Evolutionary conservation across 2,113 vertebrate species (phyloP), one percentile per base, ranked within the genome.

Genomic region (Piaya cayana): DNA sequence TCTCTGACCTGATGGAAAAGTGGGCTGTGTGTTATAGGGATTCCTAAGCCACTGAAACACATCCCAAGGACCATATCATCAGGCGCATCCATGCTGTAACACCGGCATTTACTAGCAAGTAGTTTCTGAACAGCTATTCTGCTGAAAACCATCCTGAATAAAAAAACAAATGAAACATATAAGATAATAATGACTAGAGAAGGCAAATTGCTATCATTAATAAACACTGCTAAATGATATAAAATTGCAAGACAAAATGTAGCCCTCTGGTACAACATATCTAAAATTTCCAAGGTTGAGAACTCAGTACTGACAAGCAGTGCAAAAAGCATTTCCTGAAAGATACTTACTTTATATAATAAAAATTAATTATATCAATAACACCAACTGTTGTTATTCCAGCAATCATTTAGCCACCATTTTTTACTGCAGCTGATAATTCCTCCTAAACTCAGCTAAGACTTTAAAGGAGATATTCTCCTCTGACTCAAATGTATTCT

Each of bases 11-110:
- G 99, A 95, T 99, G 99, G 95, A 99, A 99, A 62, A 99, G 99
- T 2, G 99, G 98, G 71, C 99, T 99, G 94, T 99, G 99, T 11
- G 98, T 99, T 95, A 99, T 97, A 2, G 99, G 98, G 58, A 99
- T 95, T 34, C 98, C 98, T n/a, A 99, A 96, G n/a, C 99, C 98
- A 49, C 98, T 99, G 96, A 99, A 98, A 93, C 99, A 99, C 99
- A 99, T 99, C 26, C 99, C 99, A 95, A 99, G 98, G 82, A 99
- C 99, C 99, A 99, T 99, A 94, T 99, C 99, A 64, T 99, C 99
- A 0, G 99, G 99, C 0, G 99, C 99, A 2, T 99, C 99, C 42
- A 98, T 98, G 96, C 99, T 99, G 97, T 99, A 99, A 94, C 99
- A 99, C 29, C 98, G 98, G 88, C 99, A 99, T 87, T 98, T 98